Evolutionary conservation across 2,888 invertebrate genomes (phyloP).

Genomic region (Synanthedon vespiformis): DNA sequence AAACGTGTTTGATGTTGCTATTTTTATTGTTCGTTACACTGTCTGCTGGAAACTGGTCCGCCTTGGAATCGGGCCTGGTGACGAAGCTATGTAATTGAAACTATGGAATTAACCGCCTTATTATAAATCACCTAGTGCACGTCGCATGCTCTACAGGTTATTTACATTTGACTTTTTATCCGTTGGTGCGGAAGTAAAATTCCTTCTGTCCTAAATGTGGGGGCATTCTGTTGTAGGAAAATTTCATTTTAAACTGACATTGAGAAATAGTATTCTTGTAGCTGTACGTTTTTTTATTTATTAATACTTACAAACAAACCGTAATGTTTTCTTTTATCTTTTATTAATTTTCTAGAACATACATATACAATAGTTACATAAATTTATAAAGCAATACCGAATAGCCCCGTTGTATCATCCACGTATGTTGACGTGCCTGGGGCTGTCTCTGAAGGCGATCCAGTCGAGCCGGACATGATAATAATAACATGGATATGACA

Average conservation of each 20-base stretch:
- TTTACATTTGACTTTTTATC: constrained; percentile 68
- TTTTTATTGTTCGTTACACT: constrained; percentile 27
- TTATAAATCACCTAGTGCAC: constrained; percentile 32
- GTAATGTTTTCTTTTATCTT: too few relatives aligned
- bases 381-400: constrained; percentile 23
- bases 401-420: constrained; percentile 28
- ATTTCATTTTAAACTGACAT: neutral
- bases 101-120: constrained; percentile 21
- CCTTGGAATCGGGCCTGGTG: neutral
- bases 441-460: constrained; percentile 47
- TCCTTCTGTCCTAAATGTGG: constrained; percentile 46
- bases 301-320: too few relatives aligned
- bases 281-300: too few relatives aligned
- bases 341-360: too few relatives aligned
- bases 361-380: too few relatives aligned
- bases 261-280: too few relatives aligned
- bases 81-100: constrained; percentile 25
- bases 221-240: constrained; percentile 18
- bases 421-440: constrained; percentile 43
- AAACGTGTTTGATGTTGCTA: constrained; percentile 3
- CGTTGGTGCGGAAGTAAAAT: constrained; percentile 56
- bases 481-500: constrained; percentile 35
- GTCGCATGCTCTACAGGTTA: constrained; percentile 48
- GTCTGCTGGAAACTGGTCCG: constrained; percentile 11
- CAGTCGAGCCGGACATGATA: constrained; percentile 23